Evolutionary conservation across 2,888 invertebrate species (phyloP), one percentile per base, ranked within the genome.

Genomic region (Pteria penguin): DNA sequence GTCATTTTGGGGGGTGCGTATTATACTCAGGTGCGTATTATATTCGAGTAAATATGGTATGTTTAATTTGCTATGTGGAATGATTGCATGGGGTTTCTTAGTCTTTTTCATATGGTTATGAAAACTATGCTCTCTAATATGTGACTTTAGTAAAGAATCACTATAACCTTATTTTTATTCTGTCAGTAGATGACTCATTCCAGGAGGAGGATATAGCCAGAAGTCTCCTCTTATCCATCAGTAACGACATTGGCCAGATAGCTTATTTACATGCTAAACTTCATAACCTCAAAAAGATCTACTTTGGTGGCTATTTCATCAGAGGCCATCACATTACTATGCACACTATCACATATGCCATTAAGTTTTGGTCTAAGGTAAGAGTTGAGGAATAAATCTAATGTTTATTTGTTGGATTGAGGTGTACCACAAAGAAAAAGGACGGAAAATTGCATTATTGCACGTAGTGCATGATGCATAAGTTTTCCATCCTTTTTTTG

Each of bases 241-340:
- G 95, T 88, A 95, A 95, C 89, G 95, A 95, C 86, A 94, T 95
- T 73, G 95, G 95, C n/a, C 95, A 95, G 92, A 94, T 95, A 75
- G 94, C 95, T 55, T 94, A 93, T 87, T 93, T 95, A 2, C 94
- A 95, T 85, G 95, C 95, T n/a, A 93, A 94, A 89, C 93, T 94
- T 82, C 94, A 95, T 86, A 93, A 93, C 26, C 91, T 95, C 77
- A 93, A 94, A 81, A 92, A 93, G 90, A 94, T 95, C 45, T 95
- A 95, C 84, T 95, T 95, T 90, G 95, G 95, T 52, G 95, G 95
- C 18, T 95, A 94, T 87, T 95, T 95, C 88, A 93, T 95, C 52
- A 93, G 95, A 54, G 95, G 95, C 84, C 95, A 95, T 90, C 94
- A 95, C 0, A 91, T 95, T 4, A 95, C 94, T 70, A 95, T 95